Evolutionary conservation across 2,888 invertebrate species (phyloP), one percentile per base, ranked within the genome.

Genomic region (Pharmacophagus antenor): DNA sequence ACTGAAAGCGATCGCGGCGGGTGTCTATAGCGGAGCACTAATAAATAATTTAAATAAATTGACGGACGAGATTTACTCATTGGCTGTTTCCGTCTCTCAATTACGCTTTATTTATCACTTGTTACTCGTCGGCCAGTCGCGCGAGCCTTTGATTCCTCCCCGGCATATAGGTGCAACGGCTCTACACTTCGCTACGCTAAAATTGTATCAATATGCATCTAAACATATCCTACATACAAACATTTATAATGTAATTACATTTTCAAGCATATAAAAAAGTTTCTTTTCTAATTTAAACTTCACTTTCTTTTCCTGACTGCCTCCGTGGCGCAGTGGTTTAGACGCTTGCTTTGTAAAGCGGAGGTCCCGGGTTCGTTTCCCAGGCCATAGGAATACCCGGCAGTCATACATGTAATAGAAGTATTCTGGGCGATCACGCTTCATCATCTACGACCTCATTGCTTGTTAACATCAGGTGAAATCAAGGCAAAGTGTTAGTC

Each of bases 11-110:
- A 88, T 86, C 86, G 79, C 80, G 83, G 74, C 85, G 87, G 88
- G 89, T 89, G 88, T 89, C 89, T 88, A 89, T 89, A 87, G 84
- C 85, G 80, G 82, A 79, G 78, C 88, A 89, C 89, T 90, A 90
- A 90, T 90, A 90, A 90, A 90, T 90, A 88, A 90, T 90, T 90
- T 89, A 86, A 90, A 89, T 87, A 89, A 90, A 90, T 90, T 90
- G 90, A 89, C 89, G 88, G 89, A 88, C 88, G 90, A 88, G 89
- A 90, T 90, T 90, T 90, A 89, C 88, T 90, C 88, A 90, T 90
- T 90, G 90, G 82, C 80, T 84, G 89, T 88, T 89, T 90, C 90
- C 90, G 89, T 87, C 84, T 83, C 85, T 89, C 90, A 88, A 89
- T 90, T 89, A 90, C 85, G 78, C 77, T 85, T 90, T 90, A 90